These are phyloP conservation scores for Origma solitaria DNA, from an alignment of 2,113 vertebrate species.

Conservation along the genomic window DNA sequence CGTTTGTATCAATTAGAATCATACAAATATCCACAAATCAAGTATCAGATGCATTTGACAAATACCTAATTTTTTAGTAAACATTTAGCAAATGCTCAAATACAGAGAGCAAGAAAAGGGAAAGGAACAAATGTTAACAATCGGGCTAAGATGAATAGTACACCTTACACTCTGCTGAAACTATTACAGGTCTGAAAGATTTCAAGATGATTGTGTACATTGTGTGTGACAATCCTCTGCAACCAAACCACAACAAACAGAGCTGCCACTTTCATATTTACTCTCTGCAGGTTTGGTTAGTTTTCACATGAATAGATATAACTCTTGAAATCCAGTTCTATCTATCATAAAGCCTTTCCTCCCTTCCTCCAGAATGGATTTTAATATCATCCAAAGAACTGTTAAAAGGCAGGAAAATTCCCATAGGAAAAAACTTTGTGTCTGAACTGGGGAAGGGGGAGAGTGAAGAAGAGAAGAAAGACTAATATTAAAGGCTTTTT, in stretches of 20 bases:
- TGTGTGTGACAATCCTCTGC: not conserved
- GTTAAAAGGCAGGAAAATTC: conserved; percentile 25
- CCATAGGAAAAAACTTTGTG: conserved; percentile 6
- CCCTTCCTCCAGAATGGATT: not conserved
- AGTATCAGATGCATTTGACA: not conserved
- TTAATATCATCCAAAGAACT: conserved; percentile 3
- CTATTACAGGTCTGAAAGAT: not conserved
- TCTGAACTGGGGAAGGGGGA: not conserved
- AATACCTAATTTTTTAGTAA: not conserved
- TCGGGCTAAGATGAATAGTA: not conserved
- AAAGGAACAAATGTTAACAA: not conserved
- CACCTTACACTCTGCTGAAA: not conserved
- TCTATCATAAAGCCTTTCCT: not conserved
- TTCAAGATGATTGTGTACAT: not conserved
- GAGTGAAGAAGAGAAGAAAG: not conserved
- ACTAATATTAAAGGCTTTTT: not conserved
- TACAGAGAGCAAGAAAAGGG: not conserved
- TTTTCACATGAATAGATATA: conserved; percentile 1
- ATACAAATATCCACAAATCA: not conserved
- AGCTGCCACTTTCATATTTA: not conserved
- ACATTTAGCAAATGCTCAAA: not conserved
- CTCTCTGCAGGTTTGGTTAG: not conserved
- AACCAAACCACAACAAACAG: conserved; percentile 9
- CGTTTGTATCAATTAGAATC: not conserved
- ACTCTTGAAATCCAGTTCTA: not conserved